phyloP scores from a whole-genome alignment of 2,888 invertebrate genomes.

The Cerceris ruficornis region DNA sequence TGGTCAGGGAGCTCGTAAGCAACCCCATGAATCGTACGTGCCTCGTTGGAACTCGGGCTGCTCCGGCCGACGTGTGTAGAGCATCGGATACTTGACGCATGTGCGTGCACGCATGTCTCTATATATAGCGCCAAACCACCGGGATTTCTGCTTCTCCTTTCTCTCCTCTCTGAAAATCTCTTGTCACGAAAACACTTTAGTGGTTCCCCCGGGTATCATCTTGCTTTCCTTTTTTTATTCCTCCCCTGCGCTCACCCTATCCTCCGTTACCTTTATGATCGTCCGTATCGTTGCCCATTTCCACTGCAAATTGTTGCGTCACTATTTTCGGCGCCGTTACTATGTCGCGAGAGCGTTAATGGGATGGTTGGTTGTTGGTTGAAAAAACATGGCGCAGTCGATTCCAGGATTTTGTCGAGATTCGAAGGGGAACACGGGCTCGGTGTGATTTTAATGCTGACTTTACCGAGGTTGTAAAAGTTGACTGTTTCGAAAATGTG shows the following conservation, averaged over 20 bases:
- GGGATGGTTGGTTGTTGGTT: too few relatives aligned
- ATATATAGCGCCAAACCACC: conserved; percentile 34
- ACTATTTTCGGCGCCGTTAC: conserved; percentile 34
- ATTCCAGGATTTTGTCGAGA: not conserved
- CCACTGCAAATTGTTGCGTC: conserved; percentile 44
- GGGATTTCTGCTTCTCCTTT: conserved; percentile 27
- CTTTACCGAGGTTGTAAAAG: too few relatives aligned
- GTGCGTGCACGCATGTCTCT: conserved; percentile 28
- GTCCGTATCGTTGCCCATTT: conserved; percentile 52
- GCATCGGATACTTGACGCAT: not conserved
- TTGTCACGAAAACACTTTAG: conserved; percentile 67
- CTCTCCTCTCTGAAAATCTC: conserved; percentile 57
- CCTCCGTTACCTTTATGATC: conserved; percentile 18
- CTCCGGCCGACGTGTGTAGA: conserved; percentile 47
- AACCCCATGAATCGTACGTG: conserved; percentile 69
- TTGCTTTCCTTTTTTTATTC: conserved; percentile 11
- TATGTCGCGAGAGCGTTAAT: not conserved
- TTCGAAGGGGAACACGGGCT: not conserved
- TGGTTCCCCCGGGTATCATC: conserved; percentile 59
- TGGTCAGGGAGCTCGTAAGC: conserved; percentile 63
- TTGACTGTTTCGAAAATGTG: too few relatives aligned
- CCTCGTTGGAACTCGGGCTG: conserved; percentile 48
- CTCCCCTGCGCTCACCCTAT: conserved; percentile 1
- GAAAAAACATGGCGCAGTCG: not conserved
- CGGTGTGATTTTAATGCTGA: too few relatives aligned